phyloP scores from a whole-genome alignment of 2,797 vertebrate species.

The Valencia hispanica region DNA sequence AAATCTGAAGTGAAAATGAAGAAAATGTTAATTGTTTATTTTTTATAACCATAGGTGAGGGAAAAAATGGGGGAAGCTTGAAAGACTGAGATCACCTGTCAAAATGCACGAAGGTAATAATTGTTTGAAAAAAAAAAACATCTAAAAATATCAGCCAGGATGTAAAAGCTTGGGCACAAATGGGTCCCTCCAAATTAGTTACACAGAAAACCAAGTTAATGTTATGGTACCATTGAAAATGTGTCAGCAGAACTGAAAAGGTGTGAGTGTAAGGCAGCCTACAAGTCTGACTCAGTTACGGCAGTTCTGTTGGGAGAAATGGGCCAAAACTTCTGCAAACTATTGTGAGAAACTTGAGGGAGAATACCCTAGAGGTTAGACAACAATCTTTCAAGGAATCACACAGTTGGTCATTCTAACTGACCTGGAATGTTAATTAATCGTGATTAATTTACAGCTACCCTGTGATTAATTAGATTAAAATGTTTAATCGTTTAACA shows the following conservation, averaged over 20 bases:
- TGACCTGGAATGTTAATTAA: too few species aligned
- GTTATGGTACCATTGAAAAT: too few species aligned
- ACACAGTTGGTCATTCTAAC: too few species aligned
- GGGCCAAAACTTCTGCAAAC: neutral
- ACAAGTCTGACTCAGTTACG: neutral
- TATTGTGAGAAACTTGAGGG: too few species aligned
- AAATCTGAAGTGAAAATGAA: neutral
- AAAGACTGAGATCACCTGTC: too few species aligned
- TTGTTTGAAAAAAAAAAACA: neutral
- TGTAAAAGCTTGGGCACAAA: neutral
- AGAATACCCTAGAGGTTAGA: too few species aligned
- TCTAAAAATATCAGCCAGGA: neutral
- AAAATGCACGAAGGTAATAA: too few species aligned
- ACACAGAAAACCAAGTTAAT: neutral
- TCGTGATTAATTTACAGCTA: too few species aligned
- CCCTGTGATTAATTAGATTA: too few species aligned
- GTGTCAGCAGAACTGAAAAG: too few species aligned
- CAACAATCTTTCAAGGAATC: too few species aligned
- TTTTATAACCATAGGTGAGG: neutral
- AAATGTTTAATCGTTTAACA: too few species aligned
- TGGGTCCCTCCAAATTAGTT: neutral
- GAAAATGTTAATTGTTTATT: neutral
- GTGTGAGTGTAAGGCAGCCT: neutral
- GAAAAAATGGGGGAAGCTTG: neutral
- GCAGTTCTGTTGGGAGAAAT: neutral